phyloP scores from a whole-genome alignment of 2,113 vertebrate genomes.

The Mesocricetus auratus region DNA sequence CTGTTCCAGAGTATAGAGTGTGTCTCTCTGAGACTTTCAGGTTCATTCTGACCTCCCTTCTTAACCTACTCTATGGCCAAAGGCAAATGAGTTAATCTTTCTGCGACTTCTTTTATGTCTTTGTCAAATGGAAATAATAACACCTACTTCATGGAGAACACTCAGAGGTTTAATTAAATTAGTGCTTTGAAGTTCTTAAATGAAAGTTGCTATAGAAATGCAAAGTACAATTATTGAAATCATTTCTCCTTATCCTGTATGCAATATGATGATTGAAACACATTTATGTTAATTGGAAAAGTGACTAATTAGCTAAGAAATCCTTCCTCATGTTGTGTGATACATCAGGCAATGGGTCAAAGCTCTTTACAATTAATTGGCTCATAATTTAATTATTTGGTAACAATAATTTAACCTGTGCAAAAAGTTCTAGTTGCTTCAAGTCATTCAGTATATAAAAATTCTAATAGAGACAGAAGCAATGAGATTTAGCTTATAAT shows the following conservation, averaged over 20 bases:
- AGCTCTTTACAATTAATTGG: constrained; percentile 27
- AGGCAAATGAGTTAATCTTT: constrained; percentile 57
- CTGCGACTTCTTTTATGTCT: constrained; percentile 54
- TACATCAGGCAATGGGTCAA: constrained; percentile 38
- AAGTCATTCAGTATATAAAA: constrained; percentile 12
- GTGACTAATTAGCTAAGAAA: constrained; percentile 66
- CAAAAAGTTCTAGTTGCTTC: background rate
- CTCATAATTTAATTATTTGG: constrained; percentile 50
- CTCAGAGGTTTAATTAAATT: constrained; percentile 75
- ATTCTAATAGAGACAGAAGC: background rate
- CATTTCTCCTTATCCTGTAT: constrained; percentile 59
- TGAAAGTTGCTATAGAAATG: constrained; percentile 69
- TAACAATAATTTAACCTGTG: constrained; percentile 9
- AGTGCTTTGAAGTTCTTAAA: constrained; percentile 60
- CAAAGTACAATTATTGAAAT: constrained; percentile 54
- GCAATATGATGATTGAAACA: constrained; percentile 59
- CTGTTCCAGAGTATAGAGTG: background rate
- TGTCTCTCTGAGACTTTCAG: background rate
- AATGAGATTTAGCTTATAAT: background rate
- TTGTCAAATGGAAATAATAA: constrained; percentile 67
- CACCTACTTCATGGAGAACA: background rate
- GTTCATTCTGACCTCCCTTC: background rate
- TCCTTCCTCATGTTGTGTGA: background rate
- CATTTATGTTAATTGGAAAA: constrained; percentile 79
- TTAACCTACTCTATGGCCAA: background rate